Base-by-base conservation (phyloP, 2,888 invertebrate species). In the Campopleginae sp. region DNA sequence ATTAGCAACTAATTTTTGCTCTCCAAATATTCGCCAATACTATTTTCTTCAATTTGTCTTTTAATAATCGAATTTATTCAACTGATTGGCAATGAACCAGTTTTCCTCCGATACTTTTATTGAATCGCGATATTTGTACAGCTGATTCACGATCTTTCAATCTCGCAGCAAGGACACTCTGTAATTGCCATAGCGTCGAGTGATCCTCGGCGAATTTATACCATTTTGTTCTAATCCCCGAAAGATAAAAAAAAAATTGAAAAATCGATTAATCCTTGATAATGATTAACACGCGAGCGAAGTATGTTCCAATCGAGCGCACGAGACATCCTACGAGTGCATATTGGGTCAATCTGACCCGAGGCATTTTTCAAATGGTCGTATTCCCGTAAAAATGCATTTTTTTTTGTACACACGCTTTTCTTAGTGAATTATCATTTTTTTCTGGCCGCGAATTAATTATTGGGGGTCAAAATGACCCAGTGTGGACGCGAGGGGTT, bases 31-130 rank as follows among this genome's bases (percentile, higher is more conserved):
- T 5, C 23, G 44, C 17, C 4, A 51, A 75, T 51, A 33, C 42
- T 2, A 23, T 63, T 70, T 72, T 48, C 63, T 12, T n/a, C 31
- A 79, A 79, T 82, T 72, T 82, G 66, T 79, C 58, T 85, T 75
- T 58, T 7, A 51, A 66, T 80, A 76, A 82, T 85, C 46, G 66
- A 82, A 85, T 85, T 85, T 85, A 71, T 76, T 76, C 42, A 76
- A 79, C 65, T 72, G 79, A 85, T 82, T 80, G 85, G 12, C 44
- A 66, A 19, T 71, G 44, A 23, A 38, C 44, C 8, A 44, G 31
- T 48, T 77, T 19, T 14, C 54, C 23, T 17, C 63, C 51, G 54
- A 76, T 71, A 72, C 65, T 82, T 85, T 71, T 44, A 42, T 31
- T 7, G 38, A 61, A 76, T 70, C 4, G 38, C 23, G 61, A 74